These are phyloP conservation scores for Peucedramus taeniatus DNA, from an alignment of 2,113 vertebrate species.

Conservation along the genomic window DNA sequence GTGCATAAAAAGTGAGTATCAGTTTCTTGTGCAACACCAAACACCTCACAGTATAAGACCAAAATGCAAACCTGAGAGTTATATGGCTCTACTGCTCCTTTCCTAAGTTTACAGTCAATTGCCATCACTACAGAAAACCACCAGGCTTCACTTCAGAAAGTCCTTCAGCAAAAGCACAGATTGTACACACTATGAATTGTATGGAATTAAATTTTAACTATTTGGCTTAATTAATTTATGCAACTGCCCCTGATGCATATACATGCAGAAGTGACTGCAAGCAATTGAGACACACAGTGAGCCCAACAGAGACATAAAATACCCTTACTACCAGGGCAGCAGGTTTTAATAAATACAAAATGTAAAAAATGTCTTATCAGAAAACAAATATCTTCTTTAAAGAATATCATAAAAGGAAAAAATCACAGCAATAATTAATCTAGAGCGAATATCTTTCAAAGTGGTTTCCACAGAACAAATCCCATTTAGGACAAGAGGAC, in stretches of 20 bases:
- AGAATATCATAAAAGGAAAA: not conserved
- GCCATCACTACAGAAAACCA: not conserved
- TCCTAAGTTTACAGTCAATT: not conserved
- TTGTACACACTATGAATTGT: not conserved
- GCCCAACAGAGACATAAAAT: not conserved
- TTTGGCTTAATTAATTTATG: constrained; percentile 21
- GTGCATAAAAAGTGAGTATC: not conserved
- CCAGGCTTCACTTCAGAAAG: not conserved
- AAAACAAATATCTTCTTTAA: not conserved
- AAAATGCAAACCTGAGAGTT: not conserved
- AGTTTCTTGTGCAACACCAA: not conserved
- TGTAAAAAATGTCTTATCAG: not conserved
- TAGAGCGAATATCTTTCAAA: not conserved
- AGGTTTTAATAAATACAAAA: not conserved
- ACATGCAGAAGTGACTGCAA: not conserved
- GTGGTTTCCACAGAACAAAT: not conserved
- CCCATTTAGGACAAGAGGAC: not conserved
- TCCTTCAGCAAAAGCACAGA: not conserved
- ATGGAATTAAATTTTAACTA: not conserved
- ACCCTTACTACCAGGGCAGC: not conserved
- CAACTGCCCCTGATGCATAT: not conserved
- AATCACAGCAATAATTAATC: not conserved
- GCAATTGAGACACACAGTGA: not conserved
- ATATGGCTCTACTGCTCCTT: not conserved
- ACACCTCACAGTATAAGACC: not conserved